Base-by-base conservation (phyloP, 1,140 invertebrate species). In the Solenopsis invicta region DNA sequence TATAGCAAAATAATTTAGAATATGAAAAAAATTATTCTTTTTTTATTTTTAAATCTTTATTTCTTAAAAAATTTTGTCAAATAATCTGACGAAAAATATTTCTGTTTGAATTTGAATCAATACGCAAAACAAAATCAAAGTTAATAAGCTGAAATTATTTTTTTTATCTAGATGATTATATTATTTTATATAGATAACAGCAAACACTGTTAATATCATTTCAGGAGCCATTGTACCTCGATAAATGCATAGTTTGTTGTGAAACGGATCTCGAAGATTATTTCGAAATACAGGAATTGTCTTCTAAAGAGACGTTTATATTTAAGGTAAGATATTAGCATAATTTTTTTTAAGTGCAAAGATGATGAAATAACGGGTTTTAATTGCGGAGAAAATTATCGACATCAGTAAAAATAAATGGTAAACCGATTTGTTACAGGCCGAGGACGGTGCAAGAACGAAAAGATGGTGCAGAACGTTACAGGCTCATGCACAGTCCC, bases 201-300 rank as follows among this genome's bases (percentile, higher is more conserved):
- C 2, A 29, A 29, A 29, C 29, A 29, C 29, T 29, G n/a, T n/a
- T n/a, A n/a, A 66, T 67, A 41, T 61, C 80, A 80, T 93, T 94
- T 62, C 89, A 97, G 96, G 98, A 99, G 93, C 98, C 98, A 45
- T 96, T 99, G 74, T 98, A 98, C 95, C 96, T 99, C 88, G 98
- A 99, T 93, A 97, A 98, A 92, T 99, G 98, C 95, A 98, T 99
- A 84, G 97, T 99, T 59, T 98, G 97, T 90, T 97, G 97, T 88
- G 98, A 99, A 92, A 97, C 97, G 69, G 98, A 98, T 92, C 97
- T 97, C 92, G 98, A 98, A 94, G 98, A 99, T 94, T 98, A 98
- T 94, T 99, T 99, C 95, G 99, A 99, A 96, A 97, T 99, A 90
- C 98, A 99, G 95, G 98, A 99, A 95, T 97, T 99, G 87, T 97